Conservation (phyloP, 2,888 invertebrate genomes). For the Tanaodytes sp. region DNA sequence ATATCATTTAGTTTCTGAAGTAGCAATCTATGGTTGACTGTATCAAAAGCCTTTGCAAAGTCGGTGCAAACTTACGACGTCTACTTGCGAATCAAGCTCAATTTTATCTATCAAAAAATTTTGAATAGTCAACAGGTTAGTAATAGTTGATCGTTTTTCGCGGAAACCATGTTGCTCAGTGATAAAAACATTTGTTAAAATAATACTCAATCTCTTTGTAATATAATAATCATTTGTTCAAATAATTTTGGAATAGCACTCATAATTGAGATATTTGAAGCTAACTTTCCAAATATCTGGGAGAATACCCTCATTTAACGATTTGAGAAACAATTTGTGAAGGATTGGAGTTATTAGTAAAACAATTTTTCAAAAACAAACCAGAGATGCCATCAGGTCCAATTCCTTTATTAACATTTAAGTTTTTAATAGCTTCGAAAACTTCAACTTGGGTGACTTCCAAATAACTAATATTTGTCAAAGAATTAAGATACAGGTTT, state of each 20-base stretch:
- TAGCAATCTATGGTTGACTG: no score
- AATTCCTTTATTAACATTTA: neutral
- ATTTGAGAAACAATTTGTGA: neutral
- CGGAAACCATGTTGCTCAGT: no score
- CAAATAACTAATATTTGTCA: neutral
- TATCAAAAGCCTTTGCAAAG: no score
- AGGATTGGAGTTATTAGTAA: neutral
- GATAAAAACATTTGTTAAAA: no score
- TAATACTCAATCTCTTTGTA: neutral
- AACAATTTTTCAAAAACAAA: neutral
- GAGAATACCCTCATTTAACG: neutral
- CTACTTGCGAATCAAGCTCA: no score
- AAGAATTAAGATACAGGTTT: neutral
- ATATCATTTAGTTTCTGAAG: no score
- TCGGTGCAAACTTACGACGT: no score
- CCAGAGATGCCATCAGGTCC: neutral
- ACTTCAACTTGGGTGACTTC: neutral
- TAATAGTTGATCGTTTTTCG: no score
- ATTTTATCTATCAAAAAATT: no score
- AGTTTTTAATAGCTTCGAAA: neutral
- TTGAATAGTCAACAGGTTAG: no score
- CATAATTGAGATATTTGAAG: neutral
- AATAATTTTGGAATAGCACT: neutral
- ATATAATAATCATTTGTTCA: neutral
- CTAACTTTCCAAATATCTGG: neutral